A percentile compares a stretch with the other conserved stretches of the same genome.
Evolutionary conservation across 1,140 invertebrate species (phyloP).

Genomic region (Sinella curviseta): DNA sequence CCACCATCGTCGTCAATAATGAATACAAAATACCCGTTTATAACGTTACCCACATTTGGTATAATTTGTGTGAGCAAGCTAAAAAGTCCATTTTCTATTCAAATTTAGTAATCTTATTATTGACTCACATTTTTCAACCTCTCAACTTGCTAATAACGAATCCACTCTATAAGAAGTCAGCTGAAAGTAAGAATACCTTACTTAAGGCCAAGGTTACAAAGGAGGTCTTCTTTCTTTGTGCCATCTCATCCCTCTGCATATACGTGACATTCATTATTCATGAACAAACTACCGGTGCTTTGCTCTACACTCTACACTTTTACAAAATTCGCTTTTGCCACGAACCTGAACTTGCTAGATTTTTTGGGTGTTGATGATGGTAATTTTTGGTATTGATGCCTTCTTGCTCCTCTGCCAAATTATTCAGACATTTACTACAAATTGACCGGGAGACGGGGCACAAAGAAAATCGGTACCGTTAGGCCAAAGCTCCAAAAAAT

Average conservation of each 20-base stretch:
- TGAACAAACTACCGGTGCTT: background rate
- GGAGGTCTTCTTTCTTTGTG: background rate
- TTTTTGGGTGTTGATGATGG: background rate
- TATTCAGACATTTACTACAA: no score
- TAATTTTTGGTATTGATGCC: background rate
- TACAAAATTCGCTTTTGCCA: background rate
- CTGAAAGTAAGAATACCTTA: background rate
- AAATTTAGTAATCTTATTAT: no score
- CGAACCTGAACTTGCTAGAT: constrained; percentile 4
- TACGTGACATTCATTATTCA: background rate
- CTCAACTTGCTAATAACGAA: background rate
- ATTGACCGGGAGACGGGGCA: no score
- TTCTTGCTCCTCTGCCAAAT: background rate
- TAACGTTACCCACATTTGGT: no score
- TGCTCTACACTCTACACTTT: background rate
- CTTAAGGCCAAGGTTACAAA: background rate
- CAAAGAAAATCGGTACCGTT: no score
- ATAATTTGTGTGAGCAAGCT: no score
- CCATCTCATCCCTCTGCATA: background rate
- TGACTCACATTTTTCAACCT: no score
- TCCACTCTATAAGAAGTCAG: background rate
- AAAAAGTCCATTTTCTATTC: no score
- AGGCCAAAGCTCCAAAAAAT: no score
- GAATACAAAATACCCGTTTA: no score
- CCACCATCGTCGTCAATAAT: no score